These are phyloP conservation scores for Podocnemis expansa DNA, from an alignment of 2,113 vertebrate species.

Conservation along the genomic window DNA sequence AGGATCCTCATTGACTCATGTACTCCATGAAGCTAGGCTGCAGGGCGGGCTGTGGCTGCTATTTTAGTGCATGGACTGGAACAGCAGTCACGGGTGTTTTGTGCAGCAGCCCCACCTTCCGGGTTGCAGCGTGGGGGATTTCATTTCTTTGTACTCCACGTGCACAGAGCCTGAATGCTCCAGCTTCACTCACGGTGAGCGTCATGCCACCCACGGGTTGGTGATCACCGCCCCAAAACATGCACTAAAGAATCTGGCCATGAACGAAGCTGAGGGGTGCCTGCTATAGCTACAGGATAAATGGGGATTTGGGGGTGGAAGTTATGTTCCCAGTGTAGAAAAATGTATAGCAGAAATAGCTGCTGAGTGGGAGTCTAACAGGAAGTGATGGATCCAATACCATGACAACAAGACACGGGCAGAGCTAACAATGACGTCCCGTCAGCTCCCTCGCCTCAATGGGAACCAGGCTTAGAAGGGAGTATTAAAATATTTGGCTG, in stretches of 20 bases:
- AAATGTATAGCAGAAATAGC: not conserved
- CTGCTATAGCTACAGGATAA: not conserved
- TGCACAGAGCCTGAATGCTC: not conserved
- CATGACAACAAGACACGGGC: not conserved
- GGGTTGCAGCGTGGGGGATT: not conserved
- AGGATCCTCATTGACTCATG: not conserved
- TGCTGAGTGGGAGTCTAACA: not conserved
- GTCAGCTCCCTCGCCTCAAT: not conserved
- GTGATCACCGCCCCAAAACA: not conserved
- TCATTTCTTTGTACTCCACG: not conserved
- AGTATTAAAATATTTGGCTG: not conserved
- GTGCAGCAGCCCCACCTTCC: not conserved
- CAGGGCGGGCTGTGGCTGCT: not conserved
- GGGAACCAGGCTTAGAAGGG: fast-evolving
- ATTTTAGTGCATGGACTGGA: not conserved
- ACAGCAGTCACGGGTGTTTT: not conserved
- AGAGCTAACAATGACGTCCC: not conserved
- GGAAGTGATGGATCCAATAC: not conserved
- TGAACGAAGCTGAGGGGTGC: not conserved
- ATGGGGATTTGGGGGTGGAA: no score
- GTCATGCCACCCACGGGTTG: not conserved
- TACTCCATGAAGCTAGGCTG: not conserved
- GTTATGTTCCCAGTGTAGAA: not conserved
- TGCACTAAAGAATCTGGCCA: not conserved
- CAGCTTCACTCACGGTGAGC: not conserved